Base-by-base conservation (phyloP, 2,888 invertebrate species). In the Chaitophorus viminalis region DNA sequence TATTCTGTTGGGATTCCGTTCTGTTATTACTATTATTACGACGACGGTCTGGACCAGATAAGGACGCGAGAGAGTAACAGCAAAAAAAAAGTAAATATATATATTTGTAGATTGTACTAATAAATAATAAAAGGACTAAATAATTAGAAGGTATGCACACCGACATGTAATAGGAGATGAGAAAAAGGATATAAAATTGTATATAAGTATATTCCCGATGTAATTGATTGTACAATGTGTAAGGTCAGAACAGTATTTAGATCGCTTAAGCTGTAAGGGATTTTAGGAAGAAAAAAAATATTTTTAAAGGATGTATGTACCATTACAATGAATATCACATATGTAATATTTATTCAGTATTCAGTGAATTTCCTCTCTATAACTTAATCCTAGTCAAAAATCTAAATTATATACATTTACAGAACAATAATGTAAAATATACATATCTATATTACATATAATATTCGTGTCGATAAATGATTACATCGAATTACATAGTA, bases 1-100 rank as follows among this genome's bases (percentile, higher is more conserved):
- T 46, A 70, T 86, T 78, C 68, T 52, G 70, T 77, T n/a, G 76
- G 76, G 84, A 77, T 85, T 77, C 52, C 68, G 76, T 85, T 85
- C 77, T 46, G 85, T 85, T 85, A 85, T 86, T 86, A 72, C 78
- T 86, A 86, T 86, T 86, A 86, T 86, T 86, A 86, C 78, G 72
- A 29, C 60, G 39, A 60, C 86, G 78, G 78, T 78, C 86, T 39
- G 70, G 39, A 52, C 52, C 46, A 36, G 70, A 79, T 79, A 79
- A 78, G 21, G 78, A 86, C 86, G 78, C n/a, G 36, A 33, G 68
- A 52, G 85, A 46, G 75, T 75, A 33, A 65, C 11, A 65, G 54
- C 14, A 31, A 33, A 52, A n/a, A 68, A 68, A 77, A 46, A 76
- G 54, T 18, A 83, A 3, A 74, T 11, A 54, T 21, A 82, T 36